Conservation (phyloP, 2,888 invertebrate genomes). For the Microctonus brassicae region DNA sequence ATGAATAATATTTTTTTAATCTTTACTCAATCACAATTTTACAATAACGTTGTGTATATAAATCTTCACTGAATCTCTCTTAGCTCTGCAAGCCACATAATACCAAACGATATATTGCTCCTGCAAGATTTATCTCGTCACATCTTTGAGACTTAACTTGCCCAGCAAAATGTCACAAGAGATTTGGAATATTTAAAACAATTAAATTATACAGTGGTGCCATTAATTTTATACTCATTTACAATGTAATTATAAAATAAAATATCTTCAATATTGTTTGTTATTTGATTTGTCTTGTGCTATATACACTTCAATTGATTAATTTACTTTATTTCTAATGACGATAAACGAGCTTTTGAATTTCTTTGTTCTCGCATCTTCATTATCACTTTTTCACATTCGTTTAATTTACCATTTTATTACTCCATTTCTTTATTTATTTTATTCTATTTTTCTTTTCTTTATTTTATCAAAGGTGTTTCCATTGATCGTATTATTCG, state of each 20-base stretch:
- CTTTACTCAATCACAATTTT: too few relatives aligned
- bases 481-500: constrained; percentile 12
- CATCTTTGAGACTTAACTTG: neutral
- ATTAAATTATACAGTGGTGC: neutral
- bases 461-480: constrained; percentile 8
- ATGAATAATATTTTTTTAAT: too few relatives aligned
- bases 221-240: neutral
- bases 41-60: neutral
- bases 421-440: neutral
- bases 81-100: neutral
- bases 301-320: neutral
- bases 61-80: neutral
- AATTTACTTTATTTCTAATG: neutral
- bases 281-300: neutral
- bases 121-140: neutral
- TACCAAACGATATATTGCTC: neutral
- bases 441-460: constrained; percentile 6
- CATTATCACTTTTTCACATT: neutral
- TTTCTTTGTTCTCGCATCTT: constrained; percentile 20
- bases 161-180: neutral
- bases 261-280: neutral
- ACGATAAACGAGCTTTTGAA: neutral
- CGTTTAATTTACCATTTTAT: neutral
- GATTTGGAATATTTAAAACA: neutral
- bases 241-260: neutral